Evolutionary conservation across 2,888 invertebrate genomes (phyloP).

Genomic region (Diadegma fenestrale): DNA sequence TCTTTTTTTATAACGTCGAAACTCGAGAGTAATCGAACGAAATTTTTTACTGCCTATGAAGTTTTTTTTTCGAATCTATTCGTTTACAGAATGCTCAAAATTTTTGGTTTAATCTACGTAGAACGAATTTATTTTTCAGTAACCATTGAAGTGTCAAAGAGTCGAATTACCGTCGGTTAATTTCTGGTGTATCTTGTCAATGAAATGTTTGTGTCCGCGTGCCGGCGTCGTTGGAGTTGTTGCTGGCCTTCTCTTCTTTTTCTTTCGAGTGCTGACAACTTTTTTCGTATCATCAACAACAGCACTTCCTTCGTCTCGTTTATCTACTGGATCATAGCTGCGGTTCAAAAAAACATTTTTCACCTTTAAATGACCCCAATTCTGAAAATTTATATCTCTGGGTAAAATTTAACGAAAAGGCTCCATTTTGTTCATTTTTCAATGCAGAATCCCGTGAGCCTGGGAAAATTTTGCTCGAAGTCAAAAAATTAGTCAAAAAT

Average conservation of each 20-base stretch:
- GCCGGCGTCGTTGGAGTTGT: slow-evolving; percentile 17
- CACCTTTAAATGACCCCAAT: neutral
- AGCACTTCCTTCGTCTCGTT: slow-evolving; percentile 22
- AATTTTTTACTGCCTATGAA: too few relatives aligned
- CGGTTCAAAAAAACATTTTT: neutral
- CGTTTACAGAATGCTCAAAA: too few relatives aligned
- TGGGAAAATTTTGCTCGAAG: too few relatives aligned
- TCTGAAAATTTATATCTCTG: too few relatives aligned
- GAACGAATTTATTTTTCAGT: slow-evolving; percentile 9
- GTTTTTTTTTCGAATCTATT: too few relatives aligned
- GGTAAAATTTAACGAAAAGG: too few relatives aligned
- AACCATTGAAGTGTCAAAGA: slow-evolving; percentile 1
- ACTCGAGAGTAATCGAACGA: too few relatives aligned
- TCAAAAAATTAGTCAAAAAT: too few relatives aligned
- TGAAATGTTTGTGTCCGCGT: slow-evolving; percentile 30
- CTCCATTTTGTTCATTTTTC: too few relatives aligned
- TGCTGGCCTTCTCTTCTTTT: slow-evolving; percentile 22
- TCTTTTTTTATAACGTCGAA: too few relatives aligned
- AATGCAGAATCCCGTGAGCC: too few relatives aligned
- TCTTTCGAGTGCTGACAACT: neutral
- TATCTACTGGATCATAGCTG: slow-evolving; percentile 61
- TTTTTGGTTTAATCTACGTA: neutral
- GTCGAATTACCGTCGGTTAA: slow-evolving; percentile 58
- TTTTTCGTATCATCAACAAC: slow-evolving; percentile 7
- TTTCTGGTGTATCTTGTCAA: slow-evolving; percentile 53